Conservation (phyloP, 2,797 vertebrate genomes). For the Australoheros facetus region DNA sequence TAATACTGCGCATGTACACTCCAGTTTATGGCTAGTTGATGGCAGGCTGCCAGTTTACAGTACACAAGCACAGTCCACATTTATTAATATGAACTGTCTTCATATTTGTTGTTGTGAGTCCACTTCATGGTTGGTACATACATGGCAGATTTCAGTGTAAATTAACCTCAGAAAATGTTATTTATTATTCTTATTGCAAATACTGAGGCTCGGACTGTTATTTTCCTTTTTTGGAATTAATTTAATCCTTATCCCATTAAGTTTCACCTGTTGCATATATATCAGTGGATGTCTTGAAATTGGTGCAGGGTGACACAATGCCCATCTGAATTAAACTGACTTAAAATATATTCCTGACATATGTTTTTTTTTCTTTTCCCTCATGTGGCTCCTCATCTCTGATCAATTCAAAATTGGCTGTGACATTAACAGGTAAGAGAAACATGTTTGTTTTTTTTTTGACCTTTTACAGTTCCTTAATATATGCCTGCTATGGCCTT, state of each 20-base stretch:
- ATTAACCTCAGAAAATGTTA: too few species aligned
- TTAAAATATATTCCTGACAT: slow-evolving; percentile 2
- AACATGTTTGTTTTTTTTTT: background rate
- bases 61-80: background rate
- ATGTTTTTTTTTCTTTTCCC: slow-evolving; percentile 25
- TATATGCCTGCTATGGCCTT: background rate
- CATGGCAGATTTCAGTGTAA: too few species aligned
- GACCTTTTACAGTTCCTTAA: background rate
- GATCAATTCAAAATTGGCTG: background rate
- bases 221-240: background rate
- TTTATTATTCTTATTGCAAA: too few species aligned
- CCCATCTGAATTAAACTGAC: background rate
- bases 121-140: too few species aligned
- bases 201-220: background rate
- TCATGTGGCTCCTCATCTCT: slow-evolving; percentile 50
- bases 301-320: background rate
- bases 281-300: background rate
- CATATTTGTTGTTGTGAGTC: too few species aligned
- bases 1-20: slow-evolving; percentile 3
- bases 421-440: slow-evolving; percentile 59
- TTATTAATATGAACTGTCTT: background rate
- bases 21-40: background rate
- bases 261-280: background rate
- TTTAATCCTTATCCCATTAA: too few species aligned
- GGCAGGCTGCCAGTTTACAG: slow-evolving; percentile 14